Evolutionary conservation across 2,797 vertebrate species (phyloP).

Genomic region (Urosaurus nigricauda): DNA sequence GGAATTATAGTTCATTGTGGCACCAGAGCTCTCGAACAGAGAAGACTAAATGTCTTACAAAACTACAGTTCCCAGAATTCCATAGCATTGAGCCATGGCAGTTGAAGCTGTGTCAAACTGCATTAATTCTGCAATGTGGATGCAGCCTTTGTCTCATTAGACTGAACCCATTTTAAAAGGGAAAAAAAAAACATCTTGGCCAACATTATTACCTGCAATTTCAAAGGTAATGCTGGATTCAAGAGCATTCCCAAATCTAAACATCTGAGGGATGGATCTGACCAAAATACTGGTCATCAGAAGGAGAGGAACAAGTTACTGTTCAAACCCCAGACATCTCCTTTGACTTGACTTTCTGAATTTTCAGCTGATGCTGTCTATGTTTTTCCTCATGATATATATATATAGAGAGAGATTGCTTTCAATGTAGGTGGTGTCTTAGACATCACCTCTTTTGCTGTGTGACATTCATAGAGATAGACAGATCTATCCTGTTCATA

Average conservation of each 20-base stretch:
- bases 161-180: neutral
- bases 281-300: neutral
- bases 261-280: neutral
- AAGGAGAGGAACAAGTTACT: neutral
- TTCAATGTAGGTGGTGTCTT: neutral
- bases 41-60: too few relatives aligned
- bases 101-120: too few relatives aligned
- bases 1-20: too few relatives aligned
- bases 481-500: neutral
- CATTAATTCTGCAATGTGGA: too few relatives aligned
- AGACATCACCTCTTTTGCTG: neutral
- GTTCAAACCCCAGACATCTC: neutral
- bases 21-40: too few relatives aligned
- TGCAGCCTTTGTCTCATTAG: neutral
- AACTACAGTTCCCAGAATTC: too few relatives aligned
- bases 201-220: neutral
- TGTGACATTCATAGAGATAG: neutral
- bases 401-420: too few relatives aligned
- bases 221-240: neutral
- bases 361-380: neutral
- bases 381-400: constrained; percentile 4
- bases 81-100: too few relatives aligned
- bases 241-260: neutral
- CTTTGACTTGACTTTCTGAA: neutral
- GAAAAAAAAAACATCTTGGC: neutral